phyloP scores from a whole-genome alignment of 2,888 invertebrate genomes.

The Aleiodes alternator region DNA sequence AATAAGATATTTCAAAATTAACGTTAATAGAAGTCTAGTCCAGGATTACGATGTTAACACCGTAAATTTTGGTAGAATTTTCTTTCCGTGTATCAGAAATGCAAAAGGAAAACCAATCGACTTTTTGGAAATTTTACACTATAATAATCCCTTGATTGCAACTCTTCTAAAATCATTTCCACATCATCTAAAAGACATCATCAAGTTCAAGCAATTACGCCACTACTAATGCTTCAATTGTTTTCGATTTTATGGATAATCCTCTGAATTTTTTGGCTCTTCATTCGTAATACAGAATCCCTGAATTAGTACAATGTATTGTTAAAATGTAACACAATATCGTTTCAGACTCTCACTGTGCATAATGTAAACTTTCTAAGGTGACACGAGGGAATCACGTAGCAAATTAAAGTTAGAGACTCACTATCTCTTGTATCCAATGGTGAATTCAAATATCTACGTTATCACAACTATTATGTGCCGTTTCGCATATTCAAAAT shows the following conservation, averaged over 20 bases:
- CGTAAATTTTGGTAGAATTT: too few relatives aligned
- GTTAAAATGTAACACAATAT: slow-evolving; percentile 19
- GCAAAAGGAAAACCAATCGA: too few relatives aligned
- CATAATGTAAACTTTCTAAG: slow-evolving; percentile 48
- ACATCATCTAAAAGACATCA: too few relatives aligned
- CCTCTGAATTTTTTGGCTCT: background rate
- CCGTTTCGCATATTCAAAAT: slow-evolving; percentile 35
- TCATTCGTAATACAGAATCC: too few relatives aligned
- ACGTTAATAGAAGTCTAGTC: too few relatives aligned
- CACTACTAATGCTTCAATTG: background rate
- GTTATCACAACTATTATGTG: slow-evolving; percentile 37
- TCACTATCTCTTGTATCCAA: slow-evolving; percentile 30
- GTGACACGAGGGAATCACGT: slow-evolving; percentile 53
- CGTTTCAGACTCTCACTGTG: slow-evolving; percentile 13
- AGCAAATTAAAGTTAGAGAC: slow-evolving; percentile 54
- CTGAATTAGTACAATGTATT: slow-evolving; percentile 1
- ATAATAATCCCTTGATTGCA: too few relatives aligned
- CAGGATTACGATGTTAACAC: too few relatives aligned
- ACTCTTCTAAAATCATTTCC: too few relatives aligned
- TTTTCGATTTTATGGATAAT: background rate
- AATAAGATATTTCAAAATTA: too few relatives aligned
- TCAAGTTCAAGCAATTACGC: too few relatives aligned
- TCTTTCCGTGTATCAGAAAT: too few relatives aligned
- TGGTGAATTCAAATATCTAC: slow-evolving; percentile 47
- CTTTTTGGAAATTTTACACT: too few relatives aligned